phyloP scores from a whole-genome alignment of 2,113 vertebrate species.

The Rhineura floridana region DNA sequence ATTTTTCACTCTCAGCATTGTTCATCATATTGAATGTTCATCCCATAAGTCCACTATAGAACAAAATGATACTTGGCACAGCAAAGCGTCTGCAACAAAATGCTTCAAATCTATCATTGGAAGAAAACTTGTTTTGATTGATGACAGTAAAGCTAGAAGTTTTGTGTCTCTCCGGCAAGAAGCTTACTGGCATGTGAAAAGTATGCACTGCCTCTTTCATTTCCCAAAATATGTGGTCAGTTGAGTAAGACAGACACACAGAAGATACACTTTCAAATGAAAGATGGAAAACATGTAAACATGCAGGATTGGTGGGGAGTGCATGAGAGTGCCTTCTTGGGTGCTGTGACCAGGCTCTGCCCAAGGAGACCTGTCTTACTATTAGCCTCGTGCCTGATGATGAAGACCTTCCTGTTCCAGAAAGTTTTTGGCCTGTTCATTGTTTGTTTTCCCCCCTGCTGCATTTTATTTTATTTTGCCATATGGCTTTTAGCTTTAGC shows the following conservation, averaged over 20 bases:
- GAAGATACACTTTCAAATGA: neutral
- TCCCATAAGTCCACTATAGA: neutral
- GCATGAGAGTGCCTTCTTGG: neutral
- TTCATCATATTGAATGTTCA: constrained; percentile 9
- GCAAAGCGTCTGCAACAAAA: neutral
- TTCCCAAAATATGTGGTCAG: constrained; percentile 8
- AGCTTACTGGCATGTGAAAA: neutral
- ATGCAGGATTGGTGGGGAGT: neutral
- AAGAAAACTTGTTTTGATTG: neutral
- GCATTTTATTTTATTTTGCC: neutral
- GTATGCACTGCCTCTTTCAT: neutral
- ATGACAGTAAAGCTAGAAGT: neutral
- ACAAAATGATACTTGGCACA: neutral
- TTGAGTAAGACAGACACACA: neutral
- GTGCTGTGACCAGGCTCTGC: neutral
- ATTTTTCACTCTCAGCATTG: neutral
- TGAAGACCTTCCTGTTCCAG: neutral
- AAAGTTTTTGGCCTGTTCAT: neutral
- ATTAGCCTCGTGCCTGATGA: neutral
- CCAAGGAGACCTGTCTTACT: neutral
- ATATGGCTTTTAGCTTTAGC: neutral
- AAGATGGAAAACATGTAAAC: neutral
- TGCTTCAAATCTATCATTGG: neutral
- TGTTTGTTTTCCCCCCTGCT: neutral
- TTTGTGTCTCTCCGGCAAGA: neutral